A percentile compares a stretch with the other conserved stretches of the same genome.
Evolutionary conservation across 2,113 vertebrate species (phyloP).

Genomic region (Porphyrio hochstetteri): DNA sequence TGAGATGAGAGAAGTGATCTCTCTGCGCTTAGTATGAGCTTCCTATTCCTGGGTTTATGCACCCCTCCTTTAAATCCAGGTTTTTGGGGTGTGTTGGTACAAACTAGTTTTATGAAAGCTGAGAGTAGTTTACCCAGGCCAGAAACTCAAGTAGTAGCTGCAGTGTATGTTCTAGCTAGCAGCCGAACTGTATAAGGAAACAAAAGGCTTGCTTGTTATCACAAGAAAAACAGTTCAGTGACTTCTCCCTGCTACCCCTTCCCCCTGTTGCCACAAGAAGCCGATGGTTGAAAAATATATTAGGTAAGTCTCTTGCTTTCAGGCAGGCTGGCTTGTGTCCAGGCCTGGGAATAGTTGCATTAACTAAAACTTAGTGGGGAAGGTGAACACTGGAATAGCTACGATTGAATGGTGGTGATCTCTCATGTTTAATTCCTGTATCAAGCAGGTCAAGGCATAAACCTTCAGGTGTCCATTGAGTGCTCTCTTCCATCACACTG

Average conservation of each 20-base stretch:
- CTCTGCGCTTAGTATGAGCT: not conserved
- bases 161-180: not conserved
- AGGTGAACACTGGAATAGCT: not conserved
- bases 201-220: not conserved
- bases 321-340: not conserved
- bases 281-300: not conserved
- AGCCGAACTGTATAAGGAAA: not conserved
- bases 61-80: not conserved
- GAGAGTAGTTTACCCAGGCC: not conserved
- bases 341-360: fast-evolving
- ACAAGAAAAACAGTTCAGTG: not conserved
- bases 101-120: not conserved
- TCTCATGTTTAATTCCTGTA: not conserved
- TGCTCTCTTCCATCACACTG: not conserved
- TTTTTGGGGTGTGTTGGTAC: not conserved
- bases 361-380: not conserved
- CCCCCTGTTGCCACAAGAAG: not conserved
- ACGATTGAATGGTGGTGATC: not conserved
- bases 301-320: not conserved
- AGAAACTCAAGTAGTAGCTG: not conserved
- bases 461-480: not conserved
- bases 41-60: not conserved
- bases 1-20: not conserved
- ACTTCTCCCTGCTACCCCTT: not conserved
- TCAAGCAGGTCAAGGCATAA: not conserved